Percentiles rank a stretch among this genome's conserved stretches.
These are phyloP conservation scores for Diacarnus erythraeanus DNA, from an alignment of 37 sponge, comb jelly and placozoan species.

Conservation along the genomic window DNA sequence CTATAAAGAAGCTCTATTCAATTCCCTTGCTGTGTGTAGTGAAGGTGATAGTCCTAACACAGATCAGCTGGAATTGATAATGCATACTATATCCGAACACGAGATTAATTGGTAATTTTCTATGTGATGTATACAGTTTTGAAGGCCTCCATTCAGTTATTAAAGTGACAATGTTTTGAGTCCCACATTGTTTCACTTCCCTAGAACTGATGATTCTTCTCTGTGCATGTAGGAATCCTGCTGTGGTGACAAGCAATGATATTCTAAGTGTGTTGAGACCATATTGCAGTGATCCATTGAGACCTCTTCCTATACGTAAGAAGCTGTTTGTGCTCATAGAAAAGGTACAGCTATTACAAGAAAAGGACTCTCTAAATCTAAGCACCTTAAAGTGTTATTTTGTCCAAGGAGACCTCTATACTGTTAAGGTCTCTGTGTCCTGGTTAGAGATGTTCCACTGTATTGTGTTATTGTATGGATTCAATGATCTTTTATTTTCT, in stretches of 20 bases:
- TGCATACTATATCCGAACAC: background rate
- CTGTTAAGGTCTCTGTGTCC: too few relatives aligned
- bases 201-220: too few relatives aligned
- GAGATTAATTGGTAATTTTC: slow-evolving; percentile 15
- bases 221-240: too few relatives aligned
- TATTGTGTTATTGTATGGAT: background rate
- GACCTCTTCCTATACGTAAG: background rate
- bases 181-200: too few relatives aligned
- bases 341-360: too few relatives aligned
- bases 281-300: slow-evolving; percentile 11
- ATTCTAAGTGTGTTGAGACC: slow-evolving; percentile 18
- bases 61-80: slow-evolving; percentile 4
- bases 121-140: too few relatives aligned
- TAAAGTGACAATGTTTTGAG: too few relatives aligned
- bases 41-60: background rate
- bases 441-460: too few relatives aligned
- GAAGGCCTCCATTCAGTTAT: too few relatives aligned
- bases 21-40: background rate
- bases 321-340: slow-evolving; percentile 11
- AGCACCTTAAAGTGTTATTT: too few relatives aligned
- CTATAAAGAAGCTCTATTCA: background rate
- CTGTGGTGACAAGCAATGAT: slow-evolving; percentile 8
- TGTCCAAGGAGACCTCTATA: too few relatives aligned
- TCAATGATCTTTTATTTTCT: background rate
- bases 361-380: too few relatives aligned